Conservation (phyloP, 2,888 invertebrate species). For the Uloborus plumipes region DNA sequence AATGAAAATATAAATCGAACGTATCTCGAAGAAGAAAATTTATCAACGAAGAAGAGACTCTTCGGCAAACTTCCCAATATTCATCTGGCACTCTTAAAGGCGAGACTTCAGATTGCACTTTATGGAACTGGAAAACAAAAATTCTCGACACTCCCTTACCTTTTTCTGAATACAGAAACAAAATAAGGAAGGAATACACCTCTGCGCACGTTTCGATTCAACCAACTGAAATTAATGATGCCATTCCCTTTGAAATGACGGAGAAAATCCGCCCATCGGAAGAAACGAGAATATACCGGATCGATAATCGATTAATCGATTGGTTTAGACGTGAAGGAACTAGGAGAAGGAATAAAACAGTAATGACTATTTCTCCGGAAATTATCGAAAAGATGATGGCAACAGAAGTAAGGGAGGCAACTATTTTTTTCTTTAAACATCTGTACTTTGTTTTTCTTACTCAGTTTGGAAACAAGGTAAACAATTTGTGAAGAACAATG, state of each 20-base stretch:
- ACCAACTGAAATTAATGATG: conserved; percentile 58
- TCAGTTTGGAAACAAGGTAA: too few species aligned
- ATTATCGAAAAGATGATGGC: conserved; percentile 51
- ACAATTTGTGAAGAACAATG: too few species aligned
- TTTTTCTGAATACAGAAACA: conserved; percentile 8
- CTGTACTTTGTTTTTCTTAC: too few species aligned
- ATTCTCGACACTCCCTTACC: neutral
- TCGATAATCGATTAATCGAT: conserved; percentile 63
- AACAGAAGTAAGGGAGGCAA: conserved; percentile 33
- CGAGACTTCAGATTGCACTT: too few species aligned
- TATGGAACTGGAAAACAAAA: too few species aligned
- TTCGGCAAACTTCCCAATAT: too few species aligned
- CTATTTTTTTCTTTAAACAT: too few species aligned
- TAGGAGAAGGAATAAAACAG: conserved; percentile 47
- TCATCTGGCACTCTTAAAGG: too few species aligned
- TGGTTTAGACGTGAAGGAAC: conserved; percentile 26
- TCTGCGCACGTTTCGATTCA: conserved; percentile 17
- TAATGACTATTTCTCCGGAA: conserved; percentile 57
- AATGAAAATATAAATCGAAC: too few species aligned
- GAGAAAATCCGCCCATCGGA: conserved; percentile 59
- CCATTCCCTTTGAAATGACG: conserved; percentile 55
- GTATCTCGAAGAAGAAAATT: too few species aligned
- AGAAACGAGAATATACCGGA: conserved; percentile 39
- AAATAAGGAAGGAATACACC: conserved; percentile 12
- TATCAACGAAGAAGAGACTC: too few species aligned